Evolutionary conservation across 2,888 invertebrate species (phyloP).

Genomic region (Agrotis clavis): DNA sequence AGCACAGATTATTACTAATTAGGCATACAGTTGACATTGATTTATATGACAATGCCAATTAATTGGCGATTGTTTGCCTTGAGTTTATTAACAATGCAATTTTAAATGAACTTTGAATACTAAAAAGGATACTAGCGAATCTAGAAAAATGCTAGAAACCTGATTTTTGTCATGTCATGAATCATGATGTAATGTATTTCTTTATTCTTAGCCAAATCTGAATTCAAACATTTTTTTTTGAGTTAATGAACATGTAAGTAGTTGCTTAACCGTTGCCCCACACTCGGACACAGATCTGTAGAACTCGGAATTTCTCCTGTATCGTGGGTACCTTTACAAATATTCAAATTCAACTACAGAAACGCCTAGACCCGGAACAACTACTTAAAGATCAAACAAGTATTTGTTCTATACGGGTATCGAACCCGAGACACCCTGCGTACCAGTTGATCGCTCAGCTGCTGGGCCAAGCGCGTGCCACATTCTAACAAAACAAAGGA

Average conservation of each 20-base stretch:
- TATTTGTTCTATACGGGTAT: too few species aligned
- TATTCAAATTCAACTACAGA: too few species aligned
- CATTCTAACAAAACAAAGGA: constrained; percentile 53
- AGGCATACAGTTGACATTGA: constrained; percentile 46
- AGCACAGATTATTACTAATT: constrained; percentile 37
- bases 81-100: constrained; percentile 46
- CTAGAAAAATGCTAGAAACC: constrained; percentile 15
- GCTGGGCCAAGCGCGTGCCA: not conserved
- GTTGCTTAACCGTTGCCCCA: too few species aligned
- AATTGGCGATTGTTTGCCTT: constrained; percentile 44
- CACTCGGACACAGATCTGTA: too few species aligned
- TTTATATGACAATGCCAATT: constrained; percentile 47
- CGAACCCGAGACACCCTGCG: too few species aligned
- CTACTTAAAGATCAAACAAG: too few species aligned
- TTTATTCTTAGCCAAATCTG: constrained; percentile 8
- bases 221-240: not conserved
- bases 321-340: too few species aligned
- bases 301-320: too few species aligned
- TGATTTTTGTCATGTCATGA: constrained; percentile 1
- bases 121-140: constrained; percentile 21
- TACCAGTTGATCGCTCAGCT: too few species aligned
- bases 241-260: not conserved
- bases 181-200: too few species aligned
- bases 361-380: too few species aligned
- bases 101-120: constrained; percentile 29